Conservation (phyloP, 2,888 invertebrate species). For the Tanaodytes sp. region DNA sequence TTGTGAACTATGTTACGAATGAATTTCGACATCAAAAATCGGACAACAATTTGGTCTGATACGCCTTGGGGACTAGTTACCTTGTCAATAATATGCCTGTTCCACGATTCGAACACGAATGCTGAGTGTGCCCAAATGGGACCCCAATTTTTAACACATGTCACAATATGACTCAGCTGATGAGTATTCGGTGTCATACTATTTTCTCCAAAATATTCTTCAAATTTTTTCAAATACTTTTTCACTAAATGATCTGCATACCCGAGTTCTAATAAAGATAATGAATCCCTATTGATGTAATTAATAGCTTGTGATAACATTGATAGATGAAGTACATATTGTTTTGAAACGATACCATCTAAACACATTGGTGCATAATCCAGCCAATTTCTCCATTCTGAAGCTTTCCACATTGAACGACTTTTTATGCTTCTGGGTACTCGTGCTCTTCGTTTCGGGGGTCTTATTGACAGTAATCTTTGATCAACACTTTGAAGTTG, state of each 20-base stretch:
- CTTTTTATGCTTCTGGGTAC: slow-evolving; percentile 24
- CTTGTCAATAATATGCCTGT: slow-evolving; percentile 36
- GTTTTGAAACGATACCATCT: slow-evolving; percentile 29
- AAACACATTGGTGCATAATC: slow-evolving; percentile 30
- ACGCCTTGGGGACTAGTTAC: slow-evolving; percentile 27
- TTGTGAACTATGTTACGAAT: slow-evolving; percentile 2
- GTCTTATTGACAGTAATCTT: slow-evolving; percentile 24
- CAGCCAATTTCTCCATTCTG: slow-evolving; percentile 47
- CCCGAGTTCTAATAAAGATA: slow-evolving; percentile 28
- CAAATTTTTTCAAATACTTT: neutral
- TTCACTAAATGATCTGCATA: slow-evolving; percentile 22
- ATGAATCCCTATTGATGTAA: slow-evolving; percentile 27
- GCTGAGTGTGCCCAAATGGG: slow-evolving; percentile 33
- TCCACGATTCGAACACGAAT: slow-evolving; percentile 42
- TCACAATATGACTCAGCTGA: slow-evolving; percentile 19
- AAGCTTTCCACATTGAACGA: slow-evolving; percentile 34
- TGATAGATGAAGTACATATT: slow-evolving; percentile 32
- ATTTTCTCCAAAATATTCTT: slow-evolving; percentile 15
- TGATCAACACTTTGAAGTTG: slow-evolving; percentile 19
- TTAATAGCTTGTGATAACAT: slow-evolving; percentile 32
- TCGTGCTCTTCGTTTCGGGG: slow-evolving; percentile 32
- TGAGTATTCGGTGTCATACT: neutral
- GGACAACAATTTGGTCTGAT: slow-evolving; percentile 17
- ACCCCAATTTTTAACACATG: slow-evolving; percentile 32
- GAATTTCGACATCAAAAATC: slow-evolving; percentile 21